A percentile compares a stretch with the other conserved stretches of the same genome.
Conservation (phyloP, 1,140 invertebrate genomes). For the Cydia strobilella region DNA sequence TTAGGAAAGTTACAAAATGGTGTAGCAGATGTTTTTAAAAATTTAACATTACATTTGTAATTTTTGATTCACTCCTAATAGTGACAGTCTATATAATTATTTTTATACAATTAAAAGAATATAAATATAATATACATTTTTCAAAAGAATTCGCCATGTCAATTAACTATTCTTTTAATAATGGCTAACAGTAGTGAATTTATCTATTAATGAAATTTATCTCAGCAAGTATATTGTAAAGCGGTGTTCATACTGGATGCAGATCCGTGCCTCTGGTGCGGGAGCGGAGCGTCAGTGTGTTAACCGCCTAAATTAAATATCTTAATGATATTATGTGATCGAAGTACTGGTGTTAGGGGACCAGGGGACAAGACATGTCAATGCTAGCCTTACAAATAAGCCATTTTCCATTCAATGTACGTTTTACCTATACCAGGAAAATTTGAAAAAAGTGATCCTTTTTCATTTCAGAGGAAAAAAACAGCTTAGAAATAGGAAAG, state of each 20-base stretch:
- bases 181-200: conserved; percentile 1
- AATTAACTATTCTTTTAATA: conserved; percentile 18
- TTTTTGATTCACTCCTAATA: neutral
- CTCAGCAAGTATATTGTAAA: neutral
- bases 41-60: neutral
- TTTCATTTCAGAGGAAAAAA: neutral
- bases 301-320: neutral
- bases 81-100: conserved; percentile 11
- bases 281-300: neutral
- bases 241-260: no score
- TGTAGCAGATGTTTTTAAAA: neutral
- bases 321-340: conserved; percentile 36
- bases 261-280: no score
- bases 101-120: conserved; percentile 1
- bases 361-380: conserved; percentile 57
- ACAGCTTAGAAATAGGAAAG: neutral
- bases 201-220: neutral
- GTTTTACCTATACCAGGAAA: neutral
- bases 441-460: neutral
- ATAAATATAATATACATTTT: conserved; percentile 15
- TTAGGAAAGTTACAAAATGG: no score
- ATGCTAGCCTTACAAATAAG: conserved; percentile 44
- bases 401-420: conserved; percentile 41
- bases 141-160: conserved; percentile 27
- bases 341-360: conserved; percentile 63